phyloP scores from a whole-genome alignment of 2,797 vertebrate genomes.

The Myripristis murdjan region DNA sequence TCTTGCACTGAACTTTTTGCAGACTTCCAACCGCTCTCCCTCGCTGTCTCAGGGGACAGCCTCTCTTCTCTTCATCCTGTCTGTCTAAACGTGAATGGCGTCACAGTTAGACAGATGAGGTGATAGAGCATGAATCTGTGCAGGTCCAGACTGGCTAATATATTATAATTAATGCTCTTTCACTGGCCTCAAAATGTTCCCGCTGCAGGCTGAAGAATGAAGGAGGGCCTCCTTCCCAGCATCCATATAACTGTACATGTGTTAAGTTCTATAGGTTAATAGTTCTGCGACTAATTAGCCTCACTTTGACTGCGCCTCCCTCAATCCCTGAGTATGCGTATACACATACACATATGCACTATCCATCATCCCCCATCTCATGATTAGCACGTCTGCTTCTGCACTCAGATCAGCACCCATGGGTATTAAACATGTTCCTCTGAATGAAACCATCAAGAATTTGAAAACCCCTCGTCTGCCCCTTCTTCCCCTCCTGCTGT shows the following conservation, averaged over 20 bases:
- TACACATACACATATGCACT: conserved; percentile 6
- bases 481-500: conserved; percentile 32
- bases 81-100: conserved; percentile 15
- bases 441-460: conserved; percentile 69
- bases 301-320: conserved; percentile 39
- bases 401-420: conserved; percentile 41
- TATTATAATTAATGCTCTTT: conserved; percentile 39
- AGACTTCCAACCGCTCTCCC: conserved; percentile 30
- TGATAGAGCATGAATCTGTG: conserved; percentile 39
- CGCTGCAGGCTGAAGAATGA: conserved; percentile 1
- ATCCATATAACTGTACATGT: conserved; percentile 34
- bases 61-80: conserved; percentile 5
- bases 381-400: conserved; percentile 68
- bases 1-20: conserved; percentile 34
- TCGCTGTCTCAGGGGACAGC: no score
- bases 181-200: conserved; percentile 29
- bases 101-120: conserved; percentile 40
- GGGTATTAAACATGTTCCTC: conserved; percentile 52
- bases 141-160: conserved; percentile 21
- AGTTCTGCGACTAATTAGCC: conserved; percentile 42
- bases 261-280: conserved; percentile 48
- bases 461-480: conserved; percentile 54
- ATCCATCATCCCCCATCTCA: conserved; percentile 28
- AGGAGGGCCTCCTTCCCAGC: conserved; percentile 13
- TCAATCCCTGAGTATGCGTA: conserved; percentile 16